These are phyloP conservation scores for Entomyzon cyanotis DNA, from an alignment of 2,113 vertebrate species.

Conservation along the genomic window DNA sequence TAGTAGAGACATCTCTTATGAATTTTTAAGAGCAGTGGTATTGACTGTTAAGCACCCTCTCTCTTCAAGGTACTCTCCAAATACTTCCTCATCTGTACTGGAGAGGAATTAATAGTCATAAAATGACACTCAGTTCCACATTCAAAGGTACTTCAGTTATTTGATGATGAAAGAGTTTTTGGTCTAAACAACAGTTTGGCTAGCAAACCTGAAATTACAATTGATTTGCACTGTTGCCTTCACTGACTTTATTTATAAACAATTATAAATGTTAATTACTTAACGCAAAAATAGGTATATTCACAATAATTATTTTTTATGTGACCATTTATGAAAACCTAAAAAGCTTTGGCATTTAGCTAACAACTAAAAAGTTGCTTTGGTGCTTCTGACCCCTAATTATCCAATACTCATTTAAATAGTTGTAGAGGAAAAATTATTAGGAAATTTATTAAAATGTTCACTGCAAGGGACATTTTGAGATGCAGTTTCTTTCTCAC, in stretches of 20 bases:
- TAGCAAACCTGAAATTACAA: not conserved
- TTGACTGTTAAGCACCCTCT: accelerated
- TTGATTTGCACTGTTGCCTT: not conserved
- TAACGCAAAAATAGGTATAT: not conserved
- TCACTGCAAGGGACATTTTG: not conserved
- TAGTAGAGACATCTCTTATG: too few species aligned
- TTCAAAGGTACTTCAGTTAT: not conserved
- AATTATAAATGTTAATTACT: not conserved
- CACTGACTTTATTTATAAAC: not conserved
- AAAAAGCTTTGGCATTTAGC: not conserved
- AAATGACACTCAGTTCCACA: not conserved
- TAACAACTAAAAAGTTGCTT: not conserved
- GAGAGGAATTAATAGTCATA: not conserved
- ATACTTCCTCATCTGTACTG: not conserved
- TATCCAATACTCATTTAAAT: not conserved
- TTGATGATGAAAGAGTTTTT: not conserved
- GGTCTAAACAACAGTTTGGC: not conserved
- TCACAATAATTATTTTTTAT: not conserved
- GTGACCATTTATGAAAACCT: not conserved
- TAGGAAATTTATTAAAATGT: not conserved
- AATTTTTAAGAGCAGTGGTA: not conserved
- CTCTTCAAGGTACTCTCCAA: not conserved
- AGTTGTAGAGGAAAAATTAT: not conserved
- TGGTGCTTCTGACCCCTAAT: not conserved
- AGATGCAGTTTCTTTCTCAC: accelerated